Evolutionary conservation across 1,140 invertebrate species (phyloP), one percentile per base, ranked within the genome.

Genomic region (Neuroterus valhalla): DNA sequence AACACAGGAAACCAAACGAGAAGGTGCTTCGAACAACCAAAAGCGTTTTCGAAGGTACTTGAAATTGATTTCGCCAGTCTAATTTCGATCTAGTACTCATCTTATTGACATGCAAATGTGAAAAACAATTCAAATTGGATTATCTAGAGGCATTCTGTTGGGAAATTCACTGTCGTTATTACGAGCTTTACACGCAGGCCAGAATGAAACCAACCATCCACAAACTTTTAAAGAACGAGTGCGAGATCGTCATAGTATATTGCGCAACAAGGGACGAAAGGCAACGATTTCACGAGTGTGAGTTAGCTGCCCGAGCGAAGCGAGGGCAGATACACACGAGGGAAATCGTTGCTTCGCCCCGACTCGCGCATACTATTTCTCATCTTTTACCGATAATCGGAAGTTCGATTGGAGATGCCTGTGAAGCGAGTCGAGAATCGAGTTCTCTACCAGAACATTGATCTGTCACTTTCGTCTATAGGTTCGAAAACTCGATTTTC

Each of bases 221-320:
- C 11, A 68, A 72, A 50, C 19, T 72, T 38, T 44, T 72, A 1
- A 72, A 45, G 15, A 44, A 72, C 21, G 44, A 26, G 8, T 50
- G n/a, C 21, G 0, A 68, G 4, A 72, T 72, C 6, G 12, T 8
- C 14, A 38, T n/a, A n/a, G n/a, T n/a, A n/a, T n/a, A n/a, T n/a
- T n/a, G n/a, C n/a, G n/a, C n/a, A n/a, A n/a, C n/a, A n/a, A n/a
- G n/a, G n/a, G n/a, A n/a, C n/a, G n/a, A n/a, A n/a, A n/a, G n/a
- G n/a, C n/a, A n/a, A n/a, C n/a, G n/a, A n/a, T n/a, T n/a, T n/a
- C n/a, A n/a, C n/a, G n/a, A n/a, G n/a, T n/a, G n/a, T n/a, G n/a
- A n/a, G n/a, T n/a, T n/a, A n/a, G n/a, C n/a, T n/a, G n/a, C n/a
- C n/a, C n/a, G n/a, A n/a, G n/a, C n/a, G n/a, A n/a, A n/a, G n/a